Evolutionary conservation across 2,113 vertebrate genomes (phyloP), one percentile per base, ranked within the genome.

Genomic region (Anser brachyrhynchus): DNA sequence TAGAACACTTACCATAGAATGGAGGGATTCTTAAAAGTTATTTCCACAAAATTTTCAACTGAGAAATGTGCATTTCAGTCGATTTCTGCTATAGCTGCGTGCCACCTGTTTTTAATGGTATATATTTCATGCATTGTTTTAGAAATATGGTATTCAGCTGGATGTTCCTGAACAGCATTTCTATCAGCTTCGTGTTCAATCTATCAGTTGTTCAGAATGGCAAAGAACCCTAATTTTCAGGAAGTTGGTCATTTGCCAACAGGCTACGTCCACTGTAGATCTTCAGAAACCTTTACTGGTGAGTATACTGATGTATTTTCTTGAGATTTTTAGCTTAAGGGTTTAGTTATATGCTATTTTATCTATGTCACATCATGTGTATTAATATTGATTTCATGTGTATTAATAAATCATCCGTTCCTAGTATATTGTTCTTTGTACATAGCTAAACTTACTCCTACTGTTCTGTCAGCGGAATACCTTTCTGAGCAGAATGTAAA

Each of bases 151-250:
- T 97, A 85, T 80, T 82, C 82, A 93, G 84, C 85, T 96, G 94
- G 92, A 52, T 92, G 90, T 80, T 80, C 35, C 83, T 94, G 90
- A 86, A 35, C 71, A 77, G n/a, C 0, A 0, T 74, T 94, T 96
- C 85, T 95, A 17, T 93, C 92, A 90, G 65, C 69, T 75, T 90
- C 82, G 67, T 86, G 23, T 95, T 94, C 65, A 10, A 4, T 71
- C 93, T 35, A 2, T 33, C 92, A 35, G 31, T 46, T 91, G 66
- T 61, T 96, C 90, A 95, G 46, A 74, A 97, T 97, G 96, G 96
- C 95, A 0, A 97, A 97, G 87, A 97, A 96, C 59, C 96, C 96
- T 88, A 96, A 93, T 80, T 97, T 97, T 87, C 96, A 96, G 4
- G 93, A 97, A 72, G 94, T 9, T 3, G 79, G 92, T n/a, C 87